Base-by-base conservation (phyloP, 2,888 invertebrate genomes). In the Acanthosepion lycidas region DNA sequence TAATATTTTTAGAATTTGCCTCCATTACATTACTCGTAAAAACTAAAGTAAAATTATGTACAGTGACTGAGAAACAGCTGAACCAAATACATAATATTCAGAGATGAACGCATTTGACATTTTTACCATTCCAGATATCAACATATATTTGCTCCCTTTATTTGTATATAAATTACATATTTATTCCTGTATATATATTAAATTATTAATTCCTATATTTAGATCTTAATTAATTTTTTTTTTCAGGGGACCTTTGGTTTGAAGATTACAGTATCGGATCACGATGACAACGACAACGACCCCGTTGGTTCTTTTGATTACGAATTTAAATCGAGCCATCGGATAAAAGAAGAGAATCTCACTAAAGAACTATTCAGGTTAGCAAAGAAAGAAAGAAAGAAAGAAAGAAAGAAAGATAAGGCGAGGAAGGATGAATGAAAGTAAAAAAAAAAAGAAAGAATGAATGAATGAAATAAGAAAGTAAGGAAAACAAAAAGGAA, bases 281-380 rank as follows among this genome's bases (percentile, higher is more conserved):
- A 78, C 18, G 78, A 78, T n/a, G 78, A 78, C n/a, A 78, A 78
- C n/a, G 78, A 78, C n/a, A 78, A 78, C n/a, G 78, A 78, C n/a
- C 78, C 78, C 0, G 23, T 78, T n/a, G 78, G 78, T 15, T n/a
- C n/a, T 5, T 1, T 78, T n/a, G 78, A 78, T 78, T 78, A 78
- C 33, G 12, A n/a, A 78, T 78, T 78, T n/a, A n/a, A 33, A 78
- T 78, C 78, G n/a, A 33, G 18, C 18, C 78, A 33, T 15, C 12
- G n/a, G n/a, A 9, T 33, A 18, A 78, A 78, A 33, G n/a, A 78
- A 33, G 78, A n/a, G n/a, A 78, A 78, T 12, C n/a, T 78, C 15
- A 78, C 78, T 15, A 78, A 78, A 78, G 78, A 78, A 12, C 78
- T 33, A 15, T 78, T 78, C 78, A 78, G 78, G 78, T 78, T 9